phyloP scores from a whole-genome alignment of 2,888 invertebrate genomes.

The Drosophila demipolita region DNA sequence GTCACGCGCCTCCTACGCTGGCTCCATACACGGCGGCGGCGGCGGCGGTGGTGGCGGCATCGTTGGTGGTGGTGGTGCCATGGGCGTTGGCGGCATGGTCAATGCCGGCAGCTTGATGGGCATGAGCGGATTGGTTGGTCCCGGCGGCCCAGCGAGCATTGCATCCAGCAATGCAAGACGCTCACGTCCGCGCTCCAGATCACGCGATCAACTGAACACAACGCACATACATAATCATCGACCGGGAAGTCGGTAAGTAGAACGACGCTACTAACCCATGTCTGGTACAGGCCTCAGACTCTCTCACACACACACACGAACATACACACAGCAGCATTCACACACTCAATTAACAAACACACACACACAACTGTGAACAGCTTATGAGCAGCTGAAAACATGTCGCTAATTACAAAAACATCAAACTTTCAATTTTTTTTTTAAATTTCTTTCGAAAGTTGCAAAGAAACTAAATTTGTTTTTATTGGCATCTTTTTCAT shows the following conservation, averaged over 20 bases:
- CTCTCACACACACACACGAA: slow-evolving; percentile 8
- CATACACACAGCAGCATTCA: slow-evolving; percentile 10
- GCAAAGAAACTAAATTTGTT: slow-evolving; percentile 22
- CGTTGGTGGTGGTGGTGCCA: slow-evolving; percentile 23
- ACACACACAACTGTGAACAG: not conserved
- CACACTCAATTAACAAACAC: not conserved
- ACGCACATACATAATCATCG: slow-evolving; percentile 86
- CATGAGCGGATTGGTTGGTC: slow-evolving; percentile 73
- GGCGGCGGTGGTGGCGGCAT: slow-evolving; percentile 65
- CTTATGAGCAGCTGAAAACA: slow-evolving; percentile 20
- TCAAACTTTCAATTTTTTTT: slow-evolving; percentile 63
- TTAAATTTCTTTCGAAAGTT: slow-evolving; percentile 41
- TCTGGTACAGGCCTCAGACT: not conserved
- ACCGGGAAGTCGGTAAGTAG: slow-evolving; percentile 90
- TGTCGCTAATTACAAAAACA: slow-evolving; percentile 47
- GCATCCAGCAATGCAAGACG: slow-evolving; percentile 88
- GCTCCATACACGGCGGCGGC: slow-evolving; percentile 87
- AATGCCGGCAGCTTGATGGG: slow-evolving; percentile 75
- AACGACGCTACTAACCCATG: slow-evolving; percentile 36
- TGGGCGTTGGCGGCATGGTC: slow-evolving; percentile 49
- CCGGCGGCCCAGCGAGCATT: slow-evolving; percentile 86
- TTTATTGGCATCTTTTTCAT: slow-evolving; percentile 21
- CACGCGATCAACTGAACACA: slow-evolving; percentile 88
- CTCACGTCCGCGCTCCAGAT: slow-evolving; percentile 91
- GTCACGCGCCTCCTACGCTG: slow-evolving; percentile 90